phyloP scores from a whole-genome alignment of 2,888 invertebrate species.

The Tetranychus piercei region DNA sequence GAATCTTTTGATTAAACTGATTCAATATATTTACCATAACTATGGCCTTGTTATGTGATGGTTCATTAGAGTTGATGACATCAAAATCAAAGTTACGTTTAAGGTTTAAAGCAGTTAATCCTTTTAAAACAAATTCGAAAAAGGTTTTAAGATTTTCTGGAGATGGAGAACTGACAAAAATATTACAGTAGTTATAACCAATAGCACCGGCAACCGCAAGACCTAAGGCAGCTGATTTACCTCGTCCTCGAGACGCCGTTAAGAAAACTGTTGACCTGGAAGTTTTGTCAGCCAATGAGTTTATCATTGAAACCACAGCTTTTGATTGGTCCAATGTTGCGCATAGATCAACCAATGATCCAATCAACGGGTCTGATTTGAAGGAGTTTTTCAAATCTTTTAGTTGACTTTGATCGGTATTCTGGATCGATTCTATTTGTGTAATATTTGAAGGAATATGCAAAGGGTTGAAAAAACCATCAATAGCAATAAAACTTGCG shows the following conservation, averaged over 20 bases:
- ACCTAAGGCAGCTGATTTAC: conserved; percentile 93
- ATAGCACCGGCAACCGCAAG: conserved; percentile 53
- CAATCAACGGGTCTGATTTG: conserved; percentile 76
- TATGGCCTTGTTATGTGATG: conserved; percentile 87
- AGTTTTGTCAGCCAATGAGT: conserved; percentile 80
- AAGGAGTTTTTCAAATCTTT: conserved; percentile 52
- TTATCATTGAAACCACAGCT: conserved; percentile 75
- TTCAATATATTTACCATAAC: conserved; percentile 67
- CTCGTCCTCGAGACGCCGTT: conserved; percentile 88
- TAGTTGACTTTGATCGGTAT: conserved; percentile 21
- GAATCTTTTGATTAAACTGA: conserved; percentile 79
- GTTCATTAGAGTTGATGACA: conserved; percentile 78
- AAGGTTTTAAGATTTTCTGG: conserved; percentile 94
- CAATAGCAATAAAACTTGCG: conserved; percentile 59
- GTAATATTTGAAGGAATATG: conserved; percentile 77
- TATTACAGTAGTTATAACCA: conserved; percentile 63
- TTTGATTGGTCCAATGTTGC: conserved; percentile 81
- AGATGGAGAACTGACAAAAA: conserved; percentile 91
- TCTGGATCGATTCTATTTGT: conserved; percentile 46
- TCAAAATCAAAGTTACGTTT: conserved; percentile 91
- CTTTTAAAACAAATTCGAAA: conserved; percentile 89
- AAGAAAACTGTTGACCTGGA: conserved; percentile 72
- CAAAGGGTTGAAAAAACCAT: conserved; percentile 74
- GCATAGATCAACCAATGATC: conserved; percentile 66
- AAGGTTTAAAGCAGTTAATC: conserved; percentile 64